phyloP scores from a whole-genome alignment of 2,888 invertebrate genomes.

The Plebejus anna region DNA sequence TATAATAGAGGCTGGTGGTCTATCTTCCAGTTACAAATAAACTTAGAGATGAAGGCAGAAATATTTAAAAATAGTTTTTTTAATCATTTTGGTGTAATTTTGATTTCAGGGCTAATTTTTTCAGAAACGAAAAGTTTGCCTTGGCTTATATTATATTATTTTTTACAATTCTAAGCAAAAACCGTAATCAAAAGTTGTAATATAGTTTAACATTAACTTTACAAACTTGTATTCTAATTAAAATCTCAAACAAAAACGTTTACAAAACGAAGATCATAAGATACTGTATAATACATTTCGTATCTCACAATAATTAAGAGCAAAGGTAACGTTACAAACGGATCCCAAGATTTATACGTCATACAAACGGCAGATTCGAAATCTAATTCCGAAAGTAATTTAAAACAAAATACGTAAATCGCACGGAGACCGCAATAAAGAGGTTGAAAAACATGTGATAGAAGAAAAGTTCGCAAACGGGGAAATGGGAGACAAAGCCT shows the following conservation, averaged over 20 bases:
- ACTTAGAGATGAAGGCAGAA: no score
- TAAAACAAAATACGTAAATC: slow-evolving; percentile 13
- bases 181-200: no score
- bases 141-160: no score
- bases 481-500: slow-evolving; percentile 27
- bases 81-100: no score
- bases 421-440: not conserved
- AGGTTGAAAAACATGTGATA: slow-evolving; percentile 24
- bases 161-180: no score
- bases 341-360: not conserved
- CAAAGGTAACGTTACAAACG: slow-evolving; percentile 5
- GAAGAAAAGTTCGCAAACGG: slow-evolving; percentile 23
- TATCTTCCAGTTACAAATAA: not conserved
- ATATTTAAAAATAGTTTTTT: no score
- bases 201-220: no score
- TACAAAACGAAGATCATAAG: not conserved
- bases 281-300: not conserved
- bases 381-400: slow-evolving; percentile 14
- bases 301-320: not conserved
- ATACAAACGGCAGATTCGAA: not conserved
- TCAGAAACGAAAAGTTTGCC: no score
- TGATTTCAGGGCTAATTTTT: no score
- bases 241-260: not conserved
- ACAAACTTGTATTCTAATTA: no score
- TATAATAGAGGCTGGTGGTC: not conserved